These are phyloP conservation scores for Zapus hudsonius DNA, from an alignment of 2,113 vertebrate species.

Conservation along the genomic window DNA sequence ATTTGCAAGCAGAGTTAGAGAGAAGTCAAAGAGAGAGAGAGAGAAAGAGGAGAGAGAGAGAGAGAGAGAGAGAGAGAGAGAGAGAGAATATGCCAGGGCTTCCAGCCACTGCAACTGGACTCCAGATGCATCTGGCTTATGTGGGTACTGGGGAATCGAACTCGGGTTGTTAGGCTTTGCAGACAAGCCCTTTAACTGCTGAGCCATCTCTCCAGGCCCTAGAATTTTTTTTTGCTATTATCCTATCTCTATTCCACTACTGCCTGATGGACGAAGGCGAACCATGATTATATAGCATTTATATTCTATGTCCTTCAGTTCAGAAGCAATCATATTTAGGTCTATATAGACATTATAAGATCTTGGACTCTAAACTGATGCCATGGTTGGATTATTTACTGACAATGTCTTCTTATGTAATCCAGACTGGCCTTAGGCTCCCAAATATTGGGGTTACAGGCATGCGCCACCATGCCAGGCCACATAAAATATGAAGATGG, in stretches of 20 bases:
- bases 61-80: too few relatives aligned
- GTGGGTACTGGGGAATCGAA: too few relatives aligned
- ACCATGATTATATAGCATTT: not conserved
- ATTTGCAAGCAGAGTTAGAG: too few relatives aligned
- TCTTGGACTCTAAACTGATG: not conserved
- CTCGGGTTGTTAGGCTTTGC: too few relatives aligned
- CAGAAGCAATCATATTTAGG: slow-evolving; percentile 17
- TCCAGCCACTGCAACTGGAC: too few relatives aligned
- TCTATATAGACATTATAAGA: not conserved
- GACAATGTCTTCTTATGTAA: not conserved
- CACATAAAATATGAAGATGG: slow-evolving; percentile 31
- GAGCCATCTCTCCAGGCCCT: too few relatives aligned
- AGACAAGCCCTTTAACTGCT: too few relatives aligned
- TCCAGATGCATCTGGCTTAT: too few relatives aligned
- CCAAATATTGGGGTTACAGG: not conserved
- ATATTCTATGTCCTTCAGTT: slow-evolving; percentile 17
- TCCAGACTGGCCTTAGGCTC: not conserved
- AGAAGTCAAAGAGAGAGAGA: too few relatives aligned
- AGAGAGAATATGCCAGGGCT: too few relatives aligned
- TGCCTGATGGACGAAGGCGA: not conserved
- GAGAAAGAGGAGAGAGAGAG: too few relatives aligned
- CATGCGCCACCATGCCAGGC: not conserved
- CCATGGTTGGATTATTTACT: not conserved
- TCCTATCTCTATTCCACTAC: not conserved
- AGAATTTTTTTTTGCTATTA: not conserved